A percentile compares a stretch with the other conserved stretches of the same genome.
These are phyloP conservation scores for Natator depressus DNA, from an alignment of 2,113 vertebrate genomes.

Conservation along the genomic window DNA sequence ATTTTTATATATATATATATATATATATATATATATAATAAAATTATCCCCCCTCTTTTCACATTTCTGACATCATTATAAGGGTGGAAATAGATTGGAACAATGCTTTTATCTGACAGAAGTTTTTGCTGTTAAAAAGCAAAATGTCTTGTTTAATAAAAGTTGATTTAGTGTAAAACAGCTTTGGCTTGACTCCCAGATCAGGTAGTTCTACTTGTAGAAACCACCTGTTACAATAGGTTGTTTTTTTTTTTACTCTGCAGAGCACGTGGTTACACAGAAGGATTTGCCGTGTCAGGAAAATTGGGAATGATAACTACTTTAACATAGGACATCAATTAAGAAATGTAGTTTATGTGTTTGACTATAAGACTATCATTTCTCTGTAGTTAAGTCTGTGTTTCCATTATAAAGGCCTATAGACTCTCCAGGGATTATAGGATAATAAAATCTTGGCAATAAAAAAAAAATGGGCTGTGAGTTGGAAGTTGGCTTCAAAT, in stretches of 20 bases:
- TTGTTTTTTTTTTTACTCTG: conserved; percentile 21
- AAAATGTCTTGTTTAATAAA: conserved; percentile 41
- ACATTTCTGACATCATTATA: background rate
- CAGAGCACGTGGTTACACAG: background rate
- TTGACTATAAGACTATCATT: background rate
- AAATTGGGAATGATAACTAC: background rate
- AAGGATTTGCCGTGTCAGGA: conserved; percentile 7
- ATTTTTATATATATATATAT: background rate
- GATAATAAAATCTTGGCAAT: background rate
- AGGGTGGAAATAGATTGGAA: background rate
- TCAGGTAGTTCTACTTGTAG: conserved; percentile 39
- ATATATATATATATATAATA: too few species aligned
- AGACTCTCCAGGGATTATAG: background rate
- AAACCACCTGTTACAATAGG: conserved; percentile 53
- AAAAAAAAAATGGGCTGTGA: background rate
- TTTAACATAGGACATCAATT: background rate
- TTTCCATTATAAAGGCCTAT: background rate
- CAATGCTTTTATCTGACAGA: background rate
- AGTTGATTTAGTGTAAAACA: conserved; percentile 34
- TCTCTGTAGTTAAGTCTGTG: background rate
- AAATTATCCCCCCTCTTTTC: background rate
- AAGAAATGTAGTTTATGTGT: background rate
- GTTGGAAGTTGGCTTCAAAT: background rate
- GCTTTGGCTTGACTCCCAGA: conserved; percentile 40
- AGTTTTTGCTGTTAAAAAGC: conserved; percentile 37